Percentiles rank a stretch among this genome's conserved stretches.
These are phyloP conservation scores for Iguana delicatissima DNA, from an alignment of 2,797 vertebrate species.

Conservation along the genomic window DNA sequence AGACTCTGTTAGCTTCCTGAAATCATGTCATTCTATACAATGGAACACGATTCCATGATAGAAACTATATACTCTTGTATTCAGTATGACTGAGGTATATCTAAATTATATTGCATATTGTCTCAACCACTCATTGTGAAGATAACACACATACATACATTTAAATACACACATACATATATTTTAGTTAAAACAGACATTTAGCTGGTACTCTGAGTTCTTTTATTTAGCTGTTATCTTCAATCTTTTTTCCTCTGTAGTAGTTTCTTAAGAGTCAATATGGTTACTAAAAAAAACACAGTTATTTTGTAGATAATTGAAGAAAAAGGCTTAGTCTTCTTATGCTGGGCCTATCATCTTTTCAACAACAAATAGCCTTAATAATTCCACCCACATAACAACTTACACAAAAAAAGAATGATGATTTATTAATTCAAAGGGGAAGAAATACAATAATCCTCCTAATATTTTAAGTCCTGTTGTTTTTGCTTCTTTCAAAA, in stretches of 20 bases:
- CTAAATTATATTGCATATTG: background rate
- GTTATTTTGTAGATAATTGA: background rate
- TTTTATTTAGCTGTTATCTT: background rate
- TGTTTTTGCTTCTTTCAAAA: constrained; percentile 19
- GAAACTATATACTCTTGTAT: background rate
- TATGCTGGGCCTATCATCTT: background rate
- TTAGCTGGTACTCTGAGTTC: background rate
- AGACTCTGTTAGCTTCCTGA: background rate
- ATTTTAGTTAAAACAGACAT: background rate
- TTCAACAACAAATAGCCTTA: background rate
- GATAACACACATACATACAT: too few relatives aligned
- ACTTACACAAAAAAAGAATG: background rate
- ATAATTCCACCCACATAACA: background rate
- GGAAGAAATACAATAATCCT: constrained; percentile 10
- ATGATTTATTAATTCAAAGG: background rate
- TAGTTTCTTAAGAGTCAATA: background rate
- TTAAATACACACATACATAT: too few relatives aligned
- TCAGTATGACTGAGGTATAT: background rate
- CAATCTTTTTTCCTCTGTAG: background rate
- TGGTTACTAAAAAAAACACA: constrained; percentile 5
- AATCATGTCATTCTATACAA: background rate
- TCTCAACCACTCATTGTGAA: background rate
- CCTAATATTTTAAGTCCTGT: constrained; percentile 42
- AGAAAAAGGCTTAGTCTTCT: background rate
- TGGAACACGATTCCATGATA: background rate